These are phyloP conservation scores for Chrysochloris asiatica DNA, from an alignment of 2,113 vertebrate genomes.

Conservation along the genomic window DNA sequence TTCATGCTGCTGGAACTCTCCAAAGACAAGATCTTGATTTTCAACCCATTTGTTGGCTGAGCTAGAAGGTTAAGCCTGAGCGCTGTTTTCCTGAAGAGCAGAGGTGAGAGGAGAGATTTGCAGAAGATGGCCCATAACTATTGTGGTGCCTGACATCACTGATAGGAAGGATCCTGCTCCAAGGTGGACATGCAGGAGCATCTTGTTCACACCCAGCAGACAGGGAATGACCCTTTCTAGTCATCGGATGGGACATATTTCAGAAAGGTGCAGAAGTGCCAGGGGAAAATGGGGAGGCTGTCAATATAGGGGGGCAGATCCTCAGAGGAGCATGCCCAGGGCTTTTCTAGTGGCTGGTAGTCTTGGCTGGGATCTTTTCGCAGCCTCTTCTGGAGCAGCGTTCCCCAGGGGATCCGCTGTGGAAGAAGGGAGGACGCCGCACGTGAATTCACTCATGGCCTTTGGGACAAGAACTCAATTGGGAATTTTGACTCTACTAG, in stretches of 20 bases:
- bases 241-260: background rate
- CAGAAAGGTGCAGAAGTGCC: slow-evolving; percentile 34
- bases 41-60: background rate
- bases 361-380: background rate
- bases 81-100: background rate
- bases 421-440: background rate
- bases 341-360: background rate
- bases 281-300: slow-evolving; percentile 21
- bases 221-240: background rate
- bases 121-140: background rate
- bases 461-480: background rate
- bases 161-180: background rate
- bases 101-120: background rate
- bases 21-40: background rate
- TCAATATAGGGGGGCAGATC: background rate
- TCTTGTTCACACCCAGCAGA: background rate
- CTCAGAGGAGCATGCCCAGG: background rate
- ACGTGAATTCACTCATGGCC: background rate
- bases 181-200: background rate
- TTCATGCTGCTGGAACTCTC: background rate
- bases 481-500: background rate
- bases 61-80: background rate
- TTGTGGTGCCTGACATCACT: background rate
- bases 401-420: background rate
- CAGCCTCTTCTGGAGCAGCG: background rate